Base-by-base conservation (phyloP, 2,888 invertebrate species). In the Urechis unicinctus region DNA sequence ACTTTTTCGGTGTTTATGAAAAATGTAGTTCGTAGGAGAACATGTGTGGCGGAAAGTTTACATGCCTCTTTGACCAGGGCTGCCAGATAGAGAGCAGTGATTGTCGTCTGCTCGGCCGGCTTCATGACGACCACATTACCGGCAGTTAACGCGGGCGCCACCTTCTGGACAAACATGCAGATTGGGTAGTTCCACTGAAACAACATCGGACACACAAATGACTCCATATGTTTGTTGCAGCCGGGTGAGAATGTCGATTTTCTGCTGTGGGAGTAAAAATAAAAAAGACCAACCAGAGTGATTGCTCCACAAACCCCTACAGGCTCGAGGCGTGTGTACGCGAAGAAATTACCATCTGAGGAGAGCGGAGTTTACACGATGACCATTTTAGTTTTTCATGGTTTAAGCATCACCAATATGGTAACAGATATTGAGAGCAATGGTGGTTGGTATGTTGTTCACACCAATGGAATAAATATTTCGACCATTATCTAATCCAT, bases 301-400 rank as follows among this genome's bases (percentile, higher is more conserved):
- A 82, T 84, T 63, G 82, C 82, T 5, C 84, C 85, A 66, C 82
- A 83, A 1, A 85, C 83, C 41, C 85, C 85, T 53, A 85, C 81
- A 1, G 85, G 84, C 65, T 85, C 84, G 65, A 80, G 78, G 29
- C 83, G 75, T 1, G 85, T 85, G 75, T 91, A 92, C 0, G 86
- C 84, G 68, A 91, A 84, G 62, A 76, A 79, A 54, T 81, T 78
- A 1, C 94, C 94, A 72, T 91, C 90, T 64, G 85, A 49, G 63
- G 52, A 42, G n/a, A n/a, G n/a, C n/a, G n/a, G n/a, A n/a, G n/a
- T n/a, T n/a, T n/a, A n/a, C n/a, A n/a, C n/a, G n/a, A n/a, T n/a
- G n/a, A n/a, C n/a, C n/a, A n/a, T n/a, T n/a, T n/a, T n/a, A n/a
- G n/a, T n/a, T n/a, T n/a, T n/a, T n/a, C n/a, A n/a, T n/a, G n/a